Evolutionary conservation across 2,888 invertebrate genomes (phyloP).

Genomic region (Baronia brevicornis): DNA sequence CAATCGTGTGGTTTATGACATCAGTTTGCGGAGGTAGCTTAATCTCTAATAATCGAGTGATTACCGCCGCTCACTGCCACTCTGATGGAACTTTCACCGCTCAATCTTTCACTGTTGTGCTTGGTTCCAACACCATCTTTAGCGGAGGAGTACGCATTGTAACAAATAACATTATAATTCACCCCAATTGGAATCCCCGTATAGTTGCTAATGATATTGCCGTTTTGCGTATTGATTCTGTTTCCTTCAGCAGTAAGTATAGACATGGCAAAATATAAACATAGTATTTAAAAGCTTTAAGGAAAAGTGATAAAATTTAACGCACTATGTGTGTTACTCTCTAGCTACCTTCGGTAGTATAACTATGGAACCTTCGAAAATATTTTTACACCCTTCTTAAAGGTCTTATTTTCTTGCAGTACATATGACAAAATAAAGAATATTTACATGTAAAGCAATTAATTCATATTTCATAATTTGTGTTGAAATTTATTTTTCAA

Average conservation of each 20-base stretch:
- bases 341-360: no score
- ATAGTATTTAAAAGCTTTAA: no score
- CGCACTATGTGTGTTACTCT: no score
- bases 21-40: conserved; percentile 44
- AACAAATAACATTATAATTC: conserved; percentile 27
- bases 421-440: no score
- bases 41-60: conserved; percentile 25
- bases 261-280: no score
- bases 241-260: conserved; percentile 29
- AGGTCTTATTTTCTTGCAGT: no score
- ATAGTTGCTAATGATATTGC: conserved; percentile 37
- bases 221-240: conserved; percentile 23
- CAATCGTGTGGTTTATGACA: conserved; percentile 28
- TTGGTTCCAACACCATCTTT: conserved; percentile 41
- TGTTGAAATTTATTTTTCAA: no score
- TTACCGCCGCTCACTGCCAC: conserved; percentile 46
- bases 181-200: conserved; percentile 32
- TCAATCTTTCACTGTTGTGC: conserved; percentile 32
- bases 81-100: conserved; percentile 32
- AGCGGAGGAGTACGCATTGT: conserved; percentile 33
- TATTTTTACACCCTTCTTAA: no score
- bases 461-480: no score
- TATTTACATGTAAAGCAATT: no score
- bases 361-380: no score
- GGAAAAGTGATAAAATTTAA: no score